Conservation (phyloP, 2,888 invertebrate genomes). For the Cheilosia vernalis region DNA sequence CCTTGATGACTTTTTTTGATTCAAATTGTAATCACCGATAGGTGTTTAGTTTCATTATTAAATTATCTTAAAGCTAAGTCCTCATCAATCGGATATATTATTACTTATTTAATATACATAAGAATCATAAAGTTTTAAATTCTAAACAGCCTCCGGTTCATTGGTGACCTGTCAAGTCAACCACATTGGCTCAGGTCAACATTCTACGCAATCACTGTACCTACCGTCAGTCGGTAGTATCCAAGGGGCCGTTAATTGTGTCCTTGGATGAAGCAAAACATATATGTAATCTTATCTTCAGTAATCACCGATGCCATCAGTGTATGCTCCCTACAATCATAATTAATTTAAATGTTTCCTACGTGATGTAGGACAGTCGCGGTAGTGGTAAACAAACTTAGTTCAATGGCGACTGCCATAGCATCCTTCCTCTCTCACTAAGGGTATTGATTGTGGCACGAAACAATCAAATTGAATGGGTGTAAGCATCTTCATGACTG, state of each 20-base stretch:
- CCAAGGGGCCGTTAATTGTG: slow-evolving; percentile 23
- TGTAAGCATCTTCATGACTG: neutral
- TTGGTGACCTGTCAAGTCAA: neutral
- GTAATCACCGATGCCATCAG: slow-evolving; percentile 29
- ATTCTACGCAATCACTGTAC: slow-evolving; percentile 5
- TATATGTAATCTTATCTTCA: slow-evolving; percentile 32
- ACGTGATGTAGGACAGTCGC: slow-evolving; percentile 12
- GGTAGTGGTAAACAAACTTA: neutral
- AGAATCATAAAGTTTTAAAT: neutral
- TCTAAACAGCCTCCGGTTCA: neutral
- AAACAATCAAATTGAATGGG: slow-evolving; percentile 14
- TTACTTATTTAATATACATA: no score
- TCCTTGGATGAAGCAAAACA: slow-evolving; percentile 14
- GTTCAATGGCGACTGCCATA: neutral
- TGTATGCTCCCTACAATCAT: slow-evolving; percentile 26
- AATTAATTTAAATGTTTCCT: slow-evolving; percentile 48
- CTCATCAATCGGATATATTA: neutral
- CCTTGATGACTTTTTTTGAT: no score
- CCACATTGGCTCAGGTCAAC: neutral
- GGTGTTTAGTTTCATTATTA: no score
- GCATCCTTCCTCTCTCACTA: neutral
- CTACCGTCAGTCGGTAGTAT: neutral
- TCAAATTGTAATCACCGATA: no score
- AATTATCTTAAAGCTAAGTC: no score
- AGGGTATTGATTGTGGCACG: slow-evolving; percentile 2